A percentile compares a stretch with the other conserved stretches of the same genome.
Conservation (phyloP, 2,797 vertebrate genomes). For the Tapera naevia region DNA sequence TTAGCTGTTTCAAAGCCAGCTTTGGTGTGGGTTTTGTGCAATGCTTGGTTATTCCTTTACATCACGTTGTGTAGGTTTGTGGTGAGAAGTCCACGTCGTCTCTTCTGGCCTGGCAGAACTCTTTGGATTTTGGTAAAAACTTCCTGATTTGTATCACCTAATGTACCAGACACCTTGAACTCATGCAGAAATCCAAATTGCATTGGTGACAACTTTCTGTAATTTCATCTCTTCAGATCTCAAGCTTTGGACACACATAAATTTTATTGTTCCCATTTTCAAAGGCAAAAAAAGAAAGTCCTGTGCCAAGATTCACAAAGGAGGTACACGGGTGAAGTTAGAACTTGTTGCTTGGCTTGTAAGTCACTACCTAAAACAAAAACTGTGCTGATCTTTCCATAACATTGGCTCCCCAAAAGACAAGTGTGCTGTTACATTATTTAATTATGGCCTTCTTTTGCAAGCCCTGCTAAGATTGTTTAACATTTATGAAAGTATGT, state of each 20-base stretch:
- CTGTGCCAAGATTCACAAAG: background rate
- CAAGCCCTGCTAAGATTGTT: background rate
- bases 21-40: background rate
- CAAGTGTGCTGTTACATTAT: background rate
- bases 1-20: background rate
- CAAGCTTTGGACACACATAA: accelerated
- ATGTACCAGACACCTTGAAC: background rate
- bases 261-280: background rate
- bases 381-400: background rate
- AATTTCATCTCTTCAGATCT: background rate
- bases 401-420: background rate
- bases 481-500: background rate
- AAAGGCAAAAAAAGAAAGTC: background rate
- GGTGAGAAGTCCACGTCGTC: background rate
- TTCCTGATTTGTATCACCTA: background rate
- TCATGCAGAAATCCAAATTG: background rate
- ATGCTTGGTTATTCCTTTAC: background rate
- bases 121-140: background rate
- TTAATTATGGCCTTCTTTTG: background rate
- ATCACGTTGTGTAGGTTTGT: background rate
- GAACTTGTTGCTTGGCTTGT: background rate
- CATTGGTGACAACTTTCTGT: background rate
- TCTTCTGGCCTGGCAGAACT: background rate
- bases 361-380: background rate
- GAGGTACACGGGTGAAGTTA: accelerated